These are phyloP conservation scores for Triplophysa bombifrons DNA, from an alignment of 2,797 vertebrate species.

Conservation along the genomic window DNA sequence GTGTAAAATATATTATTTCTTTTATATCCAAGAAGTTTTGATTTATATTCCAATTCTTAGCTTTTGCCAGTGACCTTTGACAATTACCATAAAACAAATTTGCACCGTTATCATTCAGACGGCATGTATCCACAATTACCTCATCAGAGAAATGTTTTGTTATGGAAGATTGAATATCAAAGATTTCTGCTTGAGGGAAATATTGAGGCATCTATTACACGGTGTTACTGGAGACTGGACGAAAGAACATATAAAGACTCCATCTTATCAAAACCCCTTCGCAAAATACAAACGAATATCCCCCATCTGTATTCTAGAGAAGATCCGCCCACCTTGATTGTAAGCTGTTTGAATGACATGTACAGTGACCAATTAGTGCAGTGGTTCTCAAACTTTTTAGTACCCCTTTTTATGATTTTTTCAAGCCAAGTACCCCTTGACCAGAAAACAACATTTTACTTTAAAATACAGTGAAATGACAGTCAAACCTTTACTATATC, in stretches of 20 bases:
- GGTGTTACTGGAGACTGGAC: constrained; percentile 26
- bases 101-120: constrained; percentile 9
- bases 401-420: no score
- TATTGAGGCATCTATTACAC: constrained; percentile 15
- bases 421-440: no score
- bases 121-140: neutral
- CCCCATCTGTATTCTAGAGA: constrained; percentile 10
- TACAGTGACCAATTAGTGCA: no score
- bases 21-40: neutral
- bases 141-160: constrained; percentile 3
- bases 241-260: constrained; percentile 39
- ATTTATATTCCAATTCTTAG: neutral
- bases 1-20: neutral
- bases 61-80: neutral
- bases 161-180: constrained; percentile 10
- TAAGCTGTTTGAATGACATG: no score
- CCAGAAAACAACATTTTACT: no score
- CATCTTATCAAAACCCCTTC: constrained; percentile 44
- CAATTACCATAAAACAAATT: constrained; percentile 25
- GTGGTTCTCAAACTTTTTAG: no score
- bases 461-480: no score
- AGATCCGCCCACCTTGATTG: no score
- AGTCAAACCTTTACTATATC: no score
- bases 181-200: neutral
- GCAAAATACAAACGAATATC: constrained; percentile 37